phyloP scores from a whole-genome alignment of 2,888 invertebrate genomes.

The Lypha dubia region DNA sequence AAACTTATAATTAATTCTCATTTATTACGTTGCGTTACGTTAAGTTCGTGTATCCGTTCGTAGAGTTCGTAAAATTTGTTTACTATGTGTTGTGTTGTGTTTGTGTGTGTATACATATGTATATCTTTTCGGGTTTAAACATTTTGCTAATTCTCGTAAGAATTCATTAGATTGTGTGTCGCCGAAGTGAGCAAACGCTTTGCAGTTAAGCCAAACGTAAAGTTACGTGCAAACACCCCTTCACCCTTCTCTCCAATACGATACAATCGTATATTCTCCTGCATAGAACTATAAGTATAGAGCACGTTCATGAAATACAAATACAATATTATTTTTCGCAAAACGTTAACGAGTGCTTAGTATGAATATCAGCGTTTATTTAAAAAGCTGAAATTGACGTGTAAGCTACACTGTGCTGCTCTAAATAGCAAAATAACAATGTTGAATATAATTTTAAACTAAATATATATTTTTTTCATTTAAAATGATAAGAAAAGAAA shows the following conservation, averaged over 20 bases:
- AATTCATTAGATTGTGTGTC: constrained; percentile 71
- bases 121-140: constrained; percentile 56
- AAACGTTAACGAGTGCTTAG: constrained; percentile 67
- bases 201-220: constrained; percentile 61
- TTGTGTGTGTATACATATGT: constrained; percentile 3
- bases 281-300: constrained; percentile 50
- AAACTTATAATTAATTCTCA: constrained; percentile 28
- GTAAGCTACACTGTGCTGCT: constrained; percentile 73
- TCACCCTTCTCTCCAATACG: constrained; percentile 22
- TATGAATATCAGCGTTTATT: constrained; percentile 74
- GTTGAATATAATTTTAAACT: constrained; percentile 15
- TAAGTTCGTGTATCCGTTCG: constrained; percentile 43
- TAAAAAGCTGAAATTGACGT: constrained; percentile 74
- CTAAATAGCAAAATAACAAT: constrained; percentile 28
- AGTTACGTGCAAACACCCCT: constrained; percentile 42
- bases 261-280: constrained; percentile 18
- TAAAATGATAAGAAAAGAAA: constrained; percentile 29
- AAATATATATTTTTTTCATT: constrained; percentile 21
- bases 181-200: constrained; percentile 72
- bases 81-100: constrained; percentile 39
- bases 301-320: constrained; percentile 44
- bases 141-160: constrained; percentile 67
- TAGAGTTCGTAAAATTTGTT: constrained; percentile 51
- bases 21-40: constrained; percentile 52
- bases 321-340: constrained; percentile 61